Conservation (phyloP, 2,888 invertebrate species). For the Gryllus longicercus region DNA sequence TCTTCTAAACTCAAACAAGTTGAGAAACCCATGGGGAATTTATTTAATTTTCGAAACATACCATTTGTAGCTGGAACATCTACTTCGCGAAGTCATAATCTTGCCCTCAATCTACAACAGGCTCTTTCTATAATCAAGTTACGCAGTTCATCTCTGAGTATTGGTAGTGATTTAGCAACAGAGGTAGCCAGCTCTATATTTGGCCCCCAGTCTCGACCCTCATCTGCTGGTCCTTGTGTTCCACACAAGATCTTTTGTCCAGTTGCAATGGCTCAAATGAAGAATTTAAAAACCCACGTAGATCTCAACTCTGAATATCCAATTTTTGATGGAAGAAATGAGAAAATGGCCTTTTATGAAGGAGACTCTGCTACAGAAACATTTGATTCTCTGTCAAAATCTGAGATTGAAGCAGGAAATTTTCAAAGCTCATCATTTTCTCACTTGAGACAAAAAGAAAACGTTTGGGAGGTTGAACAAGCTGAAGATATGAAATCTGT, state of each 20-base stretch:
- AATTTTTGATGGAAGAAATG: neutral
- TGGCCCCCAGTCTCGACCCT: neutral
- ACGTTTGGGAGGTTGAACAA: conserved; percentile 23
- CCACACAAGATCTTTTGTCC: neutral
- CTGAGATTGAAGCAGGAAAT: neutral
- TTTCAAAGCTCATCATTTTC: neutral
- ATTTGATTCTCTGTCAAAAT: neutral
- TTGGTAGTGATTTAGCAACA: neutral
- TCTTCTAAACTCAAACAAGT: conserved; percentile 64
- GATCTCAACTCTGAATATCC: neutral
- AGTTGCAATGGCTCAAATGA: neutral
- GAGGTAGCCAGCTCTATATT: neutral
- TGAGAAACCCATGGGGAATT: conserved; percentile 49
- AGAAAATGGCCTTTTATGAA: neutral
- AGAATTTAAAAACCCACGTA: neutral
- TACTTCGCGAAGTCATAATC: conserved; percentile 60
- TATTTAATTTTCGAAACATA: conserved; percentile 53
- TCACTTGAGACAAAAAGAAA: neutral
- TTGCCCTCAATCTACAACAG: conserved; percentile 63
- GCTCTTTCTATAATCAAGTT: conserved; percentile 48
- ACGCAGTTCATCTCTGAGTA: neutral
- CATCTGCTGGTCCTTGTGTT: neutral
- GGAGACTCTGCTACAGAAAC: neutral
- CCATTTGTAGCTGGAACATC: conserved; percentile 62
- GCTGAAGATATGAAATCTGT: neutral